Conservation (phyloP, 2,113 vertebrate species). For the Malurus elegans region DNA sequence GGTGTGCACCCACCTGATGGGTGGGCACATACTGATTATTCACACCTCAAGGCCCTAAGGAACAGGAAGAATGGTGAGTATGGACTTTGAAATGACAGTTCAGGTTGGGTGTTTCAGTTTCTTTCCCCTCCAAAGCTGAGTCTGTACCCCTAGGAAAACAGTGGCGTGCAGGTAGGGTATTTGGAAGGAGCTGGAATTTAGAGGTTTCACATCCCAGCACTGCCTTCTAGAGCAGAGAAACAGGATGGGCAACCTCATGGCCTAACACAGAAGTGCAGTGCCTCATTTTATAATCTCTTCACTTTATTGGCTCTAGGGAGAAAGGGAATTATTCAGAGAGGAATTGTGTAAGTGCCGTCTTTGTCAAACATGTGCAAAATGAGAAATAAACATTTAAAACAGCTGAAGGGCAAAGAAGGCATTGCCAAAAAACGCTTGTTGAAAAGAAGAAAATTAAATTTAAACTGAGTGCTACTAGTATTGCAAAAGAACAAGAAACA, state of each 20-base stretch:
- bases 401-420: slow-evolving; percentile 41
- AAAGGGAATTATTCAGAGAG: slow-evolving; percentile 31
- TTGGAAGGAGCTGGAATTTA: background rate
- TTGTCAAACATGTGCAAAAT: slow-evolving; percentile 66
- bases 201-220: background rate
- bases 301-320: slow-evolving; percentile 42
- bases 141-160: background rate
- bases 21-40: background rate
- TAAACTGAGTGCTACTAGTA: slow-evolving; percentile 42
- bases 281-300: slow-evolving; percentile 42
- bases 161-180: rapidly evolving
- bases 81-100: background rate
- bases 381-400: slow-evolving; percentile 55
- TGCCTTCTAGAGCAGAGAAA: background rate
- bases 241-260: background rate
- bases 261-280: background rate
- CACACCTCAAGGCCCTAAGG: background rate
- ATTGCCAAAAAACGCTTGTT: slow-evolving; percentile 20
- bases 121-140: background rate
- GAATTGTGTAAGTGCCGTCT: slow-evolving; percentile 50
- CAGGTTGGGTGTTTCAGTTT: background rate
- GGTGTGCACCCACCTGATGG: background rate
- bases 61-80: background rate
- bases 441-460: slow-evolving; percentile 57
- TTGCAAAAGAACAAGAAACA: slow-evolving; percentile 55